phyloP scores from a whole-genome alignment of 64 coral and sea anemone genomes.

The Montipora cactus region DNA sequence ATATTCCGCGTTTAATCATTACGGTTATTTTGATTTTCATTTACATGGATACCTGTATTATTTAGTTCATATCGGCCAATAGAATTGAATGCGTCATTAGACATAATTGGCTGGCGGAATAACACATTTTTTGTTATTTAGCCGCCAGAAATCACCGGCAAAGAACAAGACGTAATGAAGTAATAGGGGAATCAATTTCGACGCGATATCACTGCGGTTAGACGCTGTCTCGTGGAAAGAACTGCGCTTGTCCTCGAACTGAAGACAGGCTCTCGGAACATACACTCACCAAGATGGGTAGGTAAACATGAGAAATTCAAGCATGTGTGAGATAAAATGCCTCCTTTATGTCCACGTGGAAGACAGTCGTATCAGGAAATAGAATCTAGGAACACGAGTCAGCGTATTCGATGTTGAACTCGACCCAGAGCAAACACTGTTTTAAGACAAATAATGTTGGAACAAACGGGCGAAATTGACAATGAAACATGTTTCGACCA shows the following conservation, averaged over 20 bases:
- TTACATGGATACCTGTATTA: conserved; percentile 47
- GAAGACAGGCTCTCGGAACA: background rate
- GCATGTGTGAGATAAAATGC: background rate
- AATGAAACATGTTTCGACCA: too few relatives aligned
- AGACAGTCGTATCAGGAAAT: background rate
- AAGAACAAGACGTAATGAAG: conserved; percentile 24
- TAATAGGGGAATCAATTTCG: conserved; percentile 20
- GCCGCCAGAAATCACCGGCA: conserved; percentile 51
- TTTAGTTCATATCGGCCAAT: conserved; percentile 34
- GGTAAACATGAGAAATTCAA: background rate
- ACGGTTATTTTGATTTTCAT: conserved; percentile 25
- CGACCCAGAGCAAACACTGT: too few relatives aligned
- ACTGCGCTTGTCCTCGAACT: too few relatives aligned
- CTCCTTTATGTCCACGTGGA: background rate
- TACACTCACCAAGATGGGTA: conserved; percentile 6
- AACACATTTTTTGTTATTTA: conserved; percentile 41
- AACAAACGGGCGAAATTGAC: too few relatives aligned
- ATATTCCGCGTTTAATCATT: conserved; percentile 43
- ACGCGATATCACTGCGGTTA: conserved; percentile 8
- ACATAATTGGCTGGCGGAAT: conserved; percentile 23
- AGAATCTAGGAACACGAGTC: conserved; percentile 7
- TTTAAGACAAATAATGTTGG: too few relatives aligned
- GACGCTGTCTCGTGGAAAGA: background rate
- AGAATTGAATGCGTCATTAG: conserved; percentile 31
- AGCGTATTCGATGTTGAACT: background rate